A percentile compares a stretch with the other conserved stretches of the same genome.
These are phyloP conservation scores for Heliconius hewitsoni DNA, from an alignment of 1,140 invertebrate species.

Conservation along the genomic window DNA sequence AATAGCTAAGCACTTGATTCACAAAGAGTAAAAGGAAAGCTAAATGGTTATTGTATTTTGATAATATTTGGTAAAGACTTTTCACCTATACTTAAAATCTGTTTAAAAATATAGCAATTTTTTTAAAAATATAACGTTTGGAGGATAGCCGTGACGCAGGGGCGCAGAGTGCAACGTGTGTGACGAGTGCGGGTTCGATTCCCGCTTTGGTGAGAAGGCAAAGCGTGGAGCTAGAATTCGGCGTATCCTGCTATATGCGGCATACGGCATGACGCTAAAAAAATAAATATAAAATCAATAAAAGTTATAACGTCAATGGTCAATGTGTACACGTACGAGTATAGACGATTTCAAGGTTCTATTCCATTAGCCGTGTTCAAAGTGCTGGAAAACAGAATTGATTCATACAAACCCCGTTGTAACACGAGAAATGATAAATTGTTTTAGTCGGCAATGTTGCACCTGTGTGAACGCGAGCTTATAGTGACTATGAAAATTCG, in stretches of 20 bases:
- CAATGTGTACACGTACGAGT: not conserved
- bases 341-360: not conserved
- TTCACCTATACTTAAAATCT: not conserved
- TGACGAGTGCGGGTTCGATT: no score
- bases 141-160: no score
- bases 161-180: no score
- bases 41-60: not conserved
- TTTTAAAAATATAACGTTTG: no score
- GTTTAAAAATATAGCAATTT: no score
- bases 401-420: not conserved
- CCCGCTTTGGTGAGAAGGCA: no score
- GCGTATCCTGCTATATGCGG: no score
- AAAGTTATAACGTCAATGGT: not conserved
- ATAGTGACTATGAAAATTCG: not conserved
- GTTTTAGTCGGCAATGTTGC: not conserved
- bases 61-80: no score
- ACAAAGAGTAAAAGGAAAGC: not conserved
- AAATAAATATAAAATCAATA: no score
- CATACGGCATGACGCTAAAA: no score
- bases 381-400: constrained; percentile 2
- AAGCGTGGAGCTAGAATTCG: no score
- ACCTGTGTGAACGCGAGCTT: not conserved
- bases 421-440: not conserved
- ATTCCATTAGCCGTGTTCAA: not conserved
- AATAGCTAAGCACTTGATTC: not conserved